Conservation (phyloP, 2,888 invertebrate genomes). For the Gymnosoma rotundatum region DNA sequence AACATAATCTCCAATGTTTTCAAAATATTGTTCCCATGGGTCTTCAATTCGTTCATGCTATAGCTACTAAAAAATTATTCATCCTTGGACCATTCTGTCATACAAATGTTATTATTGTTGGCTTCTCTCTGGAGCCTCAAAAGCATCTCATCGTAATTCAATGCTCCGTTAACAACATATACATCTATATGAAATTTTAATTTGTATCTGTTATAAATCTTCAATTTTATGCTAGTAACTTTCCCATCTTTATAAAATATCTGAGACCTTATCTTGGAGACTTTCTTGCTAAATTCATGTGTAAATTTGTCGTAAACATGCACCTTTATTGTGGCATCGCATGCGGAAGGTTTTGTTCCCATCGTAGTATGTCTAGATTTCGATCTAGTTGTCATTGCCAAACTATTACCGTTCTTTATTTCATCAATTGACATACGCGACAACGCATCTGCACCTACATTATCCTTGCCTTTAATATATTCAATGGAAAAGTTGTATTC, state of each 20-base stretch:
- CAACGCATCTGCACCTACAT: too few relatives aligned
- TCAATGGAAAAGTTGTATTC: too few relatives aligned
- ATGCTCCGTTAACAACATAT: constrained; percentile 49
- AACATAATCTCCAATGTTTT: constrained; percentile 39
- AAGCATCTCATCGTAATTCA: constrained; percentile 51
- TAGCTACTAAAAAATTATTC: constrained; percentile 27
- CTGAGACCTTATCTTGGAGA: constrained; percentile 5
- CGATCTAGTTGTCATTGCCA: constrained; percentile 1
- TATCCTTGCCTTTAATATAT: too few relatives aligned
- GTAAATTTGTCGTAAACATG: neutral
- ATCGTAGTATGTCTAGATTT: neutral
- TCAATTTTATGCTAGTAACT: neutral
- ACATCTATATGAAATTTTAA: too few relatives aligned
- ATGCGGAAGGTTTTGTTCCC: neutral
- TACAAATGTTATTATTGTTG: constrained; percentile 38
- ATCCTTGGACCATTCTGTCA: constrained; percentile 29
- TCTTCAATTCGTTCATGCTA: constrained; percentile 23
- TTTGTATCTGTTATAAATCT: too few relatives aligned
- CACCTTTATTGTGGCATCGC: neutral
- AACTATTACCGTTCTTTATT: neutral
- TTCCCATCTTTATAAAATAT: neutral
- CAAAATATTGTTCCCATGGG: constrained; percentile 32
- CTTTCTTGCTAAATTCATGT: neutral
- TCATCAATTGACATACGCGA: too few relatives aligned
- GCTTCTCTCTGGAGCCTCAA: constrained; percentile 38